Evolutionary conservation across 2,797 vertebrate species (phyloP).

Genomic region (Numenius phaeopus): DNA sequence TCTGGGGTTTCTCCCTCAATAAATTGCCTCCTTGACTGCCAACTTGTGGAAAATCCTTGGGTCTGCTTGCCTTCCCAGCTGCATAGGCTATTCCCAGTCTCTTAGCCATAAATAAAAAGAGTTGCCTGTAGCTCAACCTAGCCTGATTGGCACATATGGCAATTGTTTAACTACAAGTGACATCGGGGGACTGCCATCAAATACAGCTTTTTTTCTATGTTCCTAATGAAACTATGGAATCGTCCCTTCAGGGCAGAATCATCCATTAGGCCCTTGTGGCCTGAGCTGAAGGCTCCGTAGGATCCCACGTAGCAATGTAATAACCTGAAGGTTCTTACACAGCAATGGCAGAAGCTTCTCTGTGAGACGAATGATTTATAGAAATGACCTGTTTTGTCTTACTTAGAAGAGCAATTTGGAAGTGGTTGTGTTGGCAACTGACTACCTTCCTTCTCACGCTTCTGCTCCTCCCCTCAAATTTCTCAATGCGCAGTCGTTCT

Average conservation of each 20-base stretch:
- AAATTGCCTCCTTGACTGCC: slow-evolving; percentile 70
- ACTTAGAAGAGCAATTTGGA: slow-evolving; percentile 9
- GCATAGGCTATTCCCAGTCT: slow-evolving; percentile 47
- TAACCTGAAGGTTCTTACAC: not conserved
- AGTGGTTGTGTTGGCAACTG: not conserved
- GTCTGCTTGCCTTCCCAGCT: slow-evolving; percentile 46
- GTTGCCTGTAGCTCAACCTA: slow-evolving; percentile 56
- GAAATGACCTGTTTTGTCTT: not conserved
- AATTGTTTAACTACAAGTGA: slow-evolving; percentile 58
- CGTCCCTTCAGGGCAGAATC: slow-evolving; percentile 41
- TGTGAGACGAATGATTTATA: not conserved
- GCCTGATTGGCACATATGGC: slow-evolving; percentile 47
- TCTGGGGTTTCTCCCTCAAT: slow-evolving; percentile 77
- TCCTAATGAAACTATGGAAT: slow-evolving; percentile 24
- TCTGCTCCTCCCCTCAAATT: not conserved
- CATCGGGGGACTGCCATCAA: not conserved
- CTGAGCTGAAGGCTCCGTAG: not conserved
- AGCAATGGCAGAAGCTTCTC: not conserved
- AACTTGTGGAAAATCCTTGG: slow-evolving; percentile 45
- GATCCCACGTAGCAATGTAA: not conserved
- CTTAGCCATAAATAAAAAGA: slow-evolving; percentile 61
- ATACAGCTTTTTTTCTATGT: not conserved
- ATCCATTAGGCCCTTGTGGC: slow-evolving; percentile 19
- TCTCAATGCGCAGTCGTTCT: not conserved
- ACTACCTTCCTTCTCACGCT: not conserved